Evolutionary conservation across 1,140 invertebrate species (phyloP), one percentile per base, ranked within the genome.

Genomic region (Brachionus paranguensis): DNA sequence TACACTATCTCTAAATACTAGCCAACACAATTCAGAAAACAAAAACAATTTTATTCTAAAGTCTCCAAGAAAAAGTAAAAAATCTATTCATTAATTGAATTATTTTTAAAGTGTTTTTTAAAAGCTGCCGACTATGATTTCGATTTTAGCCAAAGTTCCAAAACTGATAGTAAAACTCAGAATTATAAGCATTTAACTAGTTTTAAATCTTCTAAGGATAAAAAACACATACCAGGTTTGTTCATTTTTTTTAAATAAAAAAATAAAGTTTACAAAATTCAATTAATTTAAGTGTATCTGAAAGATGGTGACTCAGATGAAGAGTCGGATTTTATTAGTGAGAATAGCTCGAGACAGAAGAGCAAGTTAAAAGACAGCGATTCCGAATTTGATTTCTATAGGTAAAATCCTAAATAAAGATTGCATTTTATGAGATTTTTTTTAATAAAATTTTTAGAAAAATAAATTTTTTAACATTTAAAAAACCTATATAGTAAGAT

Each of bases 121-220:
- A 37, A 37, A 47, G 37, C n/a, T 12, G 8, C 12, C 7, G 78
- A 81, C 12, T 68, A 20, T 68, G 78, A 81, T 43, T 81, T 81
- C 53, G 78, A 81, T 24, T 81, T 81, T 81, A 81, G 78, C 37
- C 78, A 64, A 43, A 68, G 78, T 64, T 81, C 78, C 3, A 81
- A 60, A 17, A 64, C 78, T 1, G 78, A 81, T 3, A 81, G 78
- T 47, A 81, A 81, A 81, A 7, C 10, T 17, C 53, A 81, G 20
- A 60, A 33, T 41, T 12, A 43, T 29, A 68, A 41, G n/a, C 47
- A 79, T 17, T 37, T 79, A 27, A 81, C 60, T 64, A 81, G 27
- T 64, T 17, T 81, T 14, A 53, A 55, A 12, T 81, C 78, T 64
- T 64, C 50, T 3, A 64, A 60, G 41, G 78, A 81, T 64, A 81